phyloP scores from a whole-genome alignment of 1,140 invertebrate genomes.

The Drepana arcuata region DNA sequence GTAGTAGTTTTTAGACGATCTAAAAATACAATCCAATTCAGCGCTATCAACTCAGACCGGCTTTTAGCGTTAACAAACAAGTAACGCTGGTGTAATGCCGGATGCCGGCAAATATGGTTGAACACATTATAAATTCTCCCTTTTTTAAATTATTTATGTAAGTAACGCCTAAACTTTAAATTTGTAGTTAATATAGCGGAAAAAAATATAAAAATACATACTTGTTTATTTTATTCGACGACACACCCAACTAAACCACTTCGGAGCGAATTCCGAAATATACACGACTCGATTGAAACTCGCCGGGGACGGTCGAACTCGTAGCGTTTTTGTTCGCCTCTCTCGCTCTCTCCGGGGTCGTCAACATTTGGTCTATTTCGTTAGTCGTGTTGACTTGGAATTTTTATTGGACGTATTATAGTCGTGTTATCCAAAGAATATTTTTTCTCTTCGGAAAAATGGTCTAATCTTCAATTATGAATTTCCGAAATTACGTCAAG shows the following conservation, averaged over 20 bases:
- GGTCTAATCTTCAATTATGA: too few species aligned
- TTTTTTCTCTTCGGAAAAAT: too few species aligned
- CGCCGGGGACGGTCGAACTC: conserved; percentile 31
- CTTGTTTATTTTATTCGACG: conserved; percentile 35
- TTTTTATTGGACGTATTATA: too few species aligned
- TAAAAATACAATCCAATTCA: conserved; percentile 45
- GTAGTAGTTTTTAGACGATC: conserved; percentile 15
- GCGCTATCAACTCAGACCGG: conserved; percentile 41
- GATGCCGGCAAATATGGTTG: conserved; percentile 13
- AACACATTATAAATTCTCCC: too few species aligned
- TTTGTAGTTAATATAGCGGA: too few species aligned
- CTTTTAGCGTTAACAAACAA: conserved; percentile 50
- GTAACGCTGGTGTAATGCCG: conserved; percentile 9
- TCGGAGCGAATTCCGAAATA: conserved; percentile 50
- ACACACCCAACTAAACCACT: conserved; percentile 43
- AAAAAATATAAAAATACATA: conserved; percentile 36
- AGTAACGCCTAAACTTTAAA: conserved; percentile 6
- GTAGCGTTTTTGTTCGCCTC: conserved; percentile 47
- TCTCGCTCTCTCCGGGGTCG: conserved; percentile 38
- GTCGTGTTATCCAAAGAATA: too few species aligned
- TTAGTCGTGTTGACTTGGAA: too few species aligned
- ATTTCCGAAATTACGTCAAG: too few species aligned
- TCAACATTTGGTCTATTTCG: conserved; percentile 44
- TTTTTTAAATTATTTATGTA: too few species aligned
- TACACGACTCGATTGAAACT: conserved; percentile 33